A percentile compares a stretch with the other conserved stretches of the same genome.
phyloP scores from a whole-genome alignment of 2,888 invertebrate genomes.

The Stenichneumon culpator region DNA sequence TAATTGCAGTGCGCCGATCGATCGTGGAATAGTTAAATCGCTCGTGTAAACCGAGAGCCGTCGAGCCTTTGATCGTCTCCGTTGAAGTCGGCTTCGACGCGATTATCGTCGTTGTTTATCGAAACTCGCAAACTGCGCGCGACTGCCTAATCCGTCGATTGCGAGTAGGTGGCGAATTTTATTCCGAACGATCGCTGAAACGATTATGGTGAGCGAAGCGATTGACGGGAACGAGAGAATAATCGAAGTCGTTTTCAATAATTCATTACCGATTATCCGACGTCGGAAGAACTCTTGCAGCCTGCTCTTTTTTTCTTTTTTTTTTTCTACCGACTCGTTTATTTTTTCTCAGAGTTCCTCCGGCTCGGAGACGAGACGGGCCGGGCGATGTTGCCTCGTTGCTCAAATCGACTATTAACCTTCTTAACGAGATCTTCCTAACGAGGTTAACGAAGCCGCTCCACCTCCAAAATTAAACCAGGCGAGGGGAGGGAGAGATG shows the following conservation, averaged over 20 bases:
- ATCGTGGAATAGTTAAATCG: conserved; percentile 58
- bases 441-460: conserved; percentile 64
- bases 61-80: not conserved
- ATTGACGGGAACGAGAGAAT: conserved; percentile 27
- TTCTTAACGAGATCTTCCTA: conserved; percentile 59
- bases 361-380: not conserved
- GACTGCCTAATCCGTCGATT: conserved; percentile 50
- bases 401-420: conserved; percentile 59
- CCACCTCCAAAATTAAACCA: conserved; percentile 39
- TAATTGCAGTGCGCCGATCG: conserved; percentile 2
- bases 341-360: conserved; percentile 8
- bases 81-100: conserved; percentile 46
- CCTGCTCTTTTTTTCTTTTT: not conserved
- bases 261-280: conserved; percentile 22
- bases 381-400: conserved; percentile 11
- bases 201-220: conserved; percentile 28
- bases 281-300: conserved; percentile 5
- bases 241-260: conserved; percentile 14
- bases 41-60: not conserved
- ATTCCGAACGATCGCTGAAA: conserved; percentile 12
- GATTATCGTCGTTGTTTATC: conserved; percentile 33
- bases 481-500: not conserved
- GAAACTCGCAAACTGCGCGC: conserved; percentile 8
- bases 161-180: conserved; percentile 49
- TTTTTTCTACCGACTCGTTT: not conserved